Conservation (phyloP, 2,797 vertebrate genomes). For the Paratrypauchen microcephalus region DNA sequence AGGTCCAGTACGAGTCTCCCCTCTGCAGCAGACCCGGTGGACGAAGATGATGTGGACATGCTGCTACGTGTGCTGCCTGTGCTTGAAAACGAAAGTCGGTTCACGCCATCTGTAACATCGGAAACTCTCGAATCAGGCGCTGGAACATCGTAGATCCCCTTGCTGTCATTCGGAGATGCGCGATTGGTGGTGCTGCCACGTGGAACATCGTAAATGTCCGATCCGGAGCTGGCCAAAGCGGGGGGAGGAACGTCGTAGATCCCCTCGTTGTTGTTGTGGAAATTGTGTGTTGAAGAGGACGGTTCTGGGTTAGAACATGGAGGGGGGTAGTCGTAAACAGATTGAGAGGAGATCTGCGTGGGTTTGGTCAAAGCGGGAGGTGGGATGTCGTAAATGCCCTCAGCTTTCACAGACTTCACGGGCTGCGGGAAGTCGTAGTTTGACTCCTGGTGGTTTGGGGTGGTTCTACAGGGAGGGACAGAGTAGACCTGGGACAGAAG, state of each 20-base stretch:
- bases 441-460: conserved; percentile 75
- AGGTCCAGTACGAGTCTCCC: conserved; percentile 83
- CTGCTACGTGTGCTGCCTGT: conserved; percentile 92
- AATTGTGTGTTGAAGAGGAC: neutral
- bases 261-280: conserved; percentile 1
- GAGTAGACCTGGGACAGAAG: conserved; percentile 68
- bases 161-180: conserved; percentile 56
- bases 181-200: conserved; percentile 65
- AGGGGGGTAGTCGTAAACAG: conserved; percentile 70
- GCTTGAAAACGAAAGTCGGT: conserved; percentile 93
- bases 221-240: conserved; percentile 67
- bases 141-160: conserved; percentile 87
- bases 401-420: conserved; percentile 73
- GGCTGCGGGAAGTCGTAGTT: conserved; percentile 87
- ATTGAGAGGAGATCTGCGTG: conserved; percentile 59
- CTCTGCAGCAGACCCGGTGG: conserved; percentile 80
- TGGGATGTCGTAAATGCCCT: conserved; percentile 91
- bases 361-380: conserved; percentile 78
- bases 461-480: conserved; percentile 69
- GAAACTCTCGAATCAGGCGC: conserved; percentile 73
- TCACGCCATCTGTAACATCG: conserved; percentile 88
- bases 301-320: conserved; percentile 52
- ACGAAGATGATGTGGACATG: conserved; percentile 95
- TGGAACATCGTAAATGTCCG: conserved; percentile 89
- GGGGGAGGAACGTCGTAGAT: conserved; percentile 90